Evolutionary conservation across 2,113 vertebrate genomes (phyloP), one percentile per base, ranked within the genome.

Genomic region (Cyphomyrus discorhynchus): DNA sequence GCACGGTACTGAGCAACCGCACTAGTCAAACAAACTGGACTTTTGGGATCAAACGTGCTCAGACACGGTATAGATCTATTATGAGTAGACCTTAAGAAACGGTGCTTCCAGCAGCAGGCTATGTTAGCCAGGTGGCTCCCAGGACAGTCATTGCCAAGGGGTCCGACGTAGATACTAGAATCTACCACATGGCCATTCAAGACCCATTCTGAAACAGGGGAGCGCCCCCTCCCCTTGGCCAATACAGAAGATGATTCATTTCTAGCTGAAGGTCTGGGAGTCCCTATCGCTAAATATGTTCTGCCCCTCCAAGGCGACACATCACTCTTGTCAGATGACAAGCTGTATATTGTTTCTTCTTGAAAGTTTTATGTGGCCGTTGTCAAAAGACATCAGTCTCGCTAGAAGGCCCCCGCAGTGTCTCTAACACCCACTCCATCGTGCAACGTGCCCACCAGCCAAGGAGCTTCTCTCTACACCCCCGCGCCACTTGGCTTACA

Each of bases 371-470:
- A 31, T 52, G 84, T 47, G n/a, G 24, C 19, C 49, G 8, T 47
- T 35, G 84, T 86, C 84, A 86, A 24, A 50, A 86, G 84, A 47
- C 47, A 86, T 86, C 47, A 24, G 84, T 86, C 84, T 86, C 13
- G 2, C 45, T 11, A 31, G 47, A 24, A 50, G 21, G n/a, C 47
- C n/a, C n/a, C 24, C 0, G n/a, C 46, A n/a, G 19, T n/a, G 21
- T 52, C 50, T 50, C 19, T 3, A 86, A 6, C 47, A 86, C 47
- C 84, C 84, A 49, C 84, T 86, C 17, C 84, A 31, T 50, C 24
- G n/a, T 7, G 11, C 84, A 15, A 52, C n/a, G 3, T 50, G 84
- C 24, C 84, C 19, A 50, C n/a, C 24, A 52, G 84, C 47, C 35
- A 86, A 6, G n/a, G 0, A 15, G n/a, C 9, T 86, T 50, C 24